phyloP scores from a whole-genome alignment of 2,113 vertebrate genomes.

The Sminthopsis crassicaudata region DNA sequence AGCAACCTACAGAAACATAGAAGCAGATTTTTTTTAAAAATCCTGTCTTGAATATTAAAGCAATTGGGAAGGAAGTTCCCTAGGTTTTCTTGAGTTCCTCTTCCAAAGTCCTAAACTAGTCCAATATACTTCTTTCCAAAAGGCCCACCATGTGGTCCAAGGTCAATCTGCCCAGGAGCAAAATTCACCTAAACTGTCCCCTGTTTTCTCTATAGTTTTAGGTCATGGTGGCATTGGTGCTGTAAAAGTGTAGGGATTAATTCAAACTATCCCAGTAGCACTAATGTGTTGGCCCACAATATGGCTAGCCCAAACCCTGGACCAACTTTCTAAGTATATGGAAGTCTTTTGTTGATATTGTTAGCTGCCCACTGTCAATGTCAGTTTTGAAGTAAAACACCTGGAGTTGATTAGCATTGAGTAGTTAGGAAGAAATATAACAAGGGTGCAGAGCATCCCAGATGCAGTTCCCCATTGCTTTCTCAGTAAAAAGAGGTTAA shows the following conservation, averaged over 20 bases:
- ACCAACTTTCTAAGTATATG: background rate
- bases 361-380: conserved; percentile 11
- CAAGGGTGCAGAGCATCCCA: background rate
- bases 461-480: background rate
- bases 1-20: background rate
- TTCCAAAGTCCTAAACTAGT: background rate
- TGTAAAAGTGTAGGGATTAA: background rate
- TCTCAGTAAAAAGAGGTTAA: conserved; percentile 48
- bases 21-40: background rate
- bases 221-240: background rate
- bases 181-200: background rate
- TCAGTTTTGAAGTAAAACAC: conserved; percentile 64
- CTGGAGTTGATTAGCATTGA: conserved; percentile 57
- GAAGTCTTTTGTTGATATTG: conserved; percentile 33
- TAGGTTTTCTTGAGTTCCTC: background rate
- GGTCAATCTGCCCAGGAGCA: background rate
- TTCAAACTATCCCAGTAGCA: background rate
- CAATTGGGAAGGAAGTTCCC: background rate
- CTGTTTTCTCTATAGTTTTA: background rate
- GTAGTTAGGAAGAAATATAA: background rate
- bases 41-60: background rate
- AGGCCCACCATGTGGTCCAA: background rate
- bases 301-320: background rate
- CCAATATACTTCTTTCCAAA: background rate
- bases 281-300: background rate